phyloP scores from a whole-genome alignment of 2,888 invertebrate species.

The Stenurella melanura region DNA sequence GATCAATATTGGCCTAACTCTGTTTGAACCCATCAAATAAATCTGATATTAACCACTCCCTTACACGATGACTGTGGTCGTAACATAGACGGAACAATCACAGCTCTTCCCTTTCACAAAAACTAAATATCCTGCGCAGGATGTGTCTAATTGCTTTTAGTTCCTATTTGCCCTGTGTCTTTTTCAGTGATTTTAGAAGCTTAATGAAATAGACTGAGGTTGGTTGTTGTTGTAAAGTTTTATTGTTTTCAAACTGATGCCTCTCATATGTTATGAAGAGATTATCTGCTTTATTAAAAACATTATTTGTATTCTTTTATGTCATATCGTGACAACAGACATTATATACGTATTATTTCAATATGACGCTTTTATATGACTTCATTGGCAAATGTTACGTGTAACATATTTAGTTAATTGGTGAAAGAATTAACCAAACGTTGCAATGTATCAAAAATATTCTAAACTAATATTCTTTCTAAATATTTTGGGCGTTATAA shows the following conservation, averaged over 20 bases:
- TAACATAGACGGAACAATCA: conserved; percentile 25
- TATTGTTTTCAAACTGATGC: conserved; percentile 15
- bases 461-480: neutral
- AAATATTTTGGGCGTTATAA: too few species aligned
- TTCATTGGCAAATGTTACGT: neutral
- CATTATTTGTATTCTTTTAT: neutral
- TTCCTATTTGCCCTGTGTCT: conserved; percentile 43
- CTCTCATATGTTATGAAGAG: neutral
- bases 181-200: conserved; percentile 33
- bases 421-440: neutral
- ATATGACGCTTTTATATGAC: neutral
- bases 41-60: conserved; percentile 47
- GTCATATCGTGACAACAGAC: neutral
- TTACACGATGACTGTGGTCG: conserved; percentile 35
- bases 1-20: conserved; percentile 35
- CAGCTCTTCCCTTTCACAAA: conserved; percentile 37
- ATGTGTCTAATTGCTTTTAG: conserved; percentile 51
- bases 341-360: neutral
- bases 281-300: conserved; percentile 17
- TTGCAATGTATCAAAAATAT: neutral
- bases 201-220: conserved; percentile 32
- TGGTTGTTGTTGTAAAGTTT: conserved; percentile 26
- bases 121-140: conserved; percentile 47
- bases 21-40: conserved; percentile 41
- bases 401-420: neutral